Conservation (phyloP, 2,888 invertebrate species). For the Melieria crassipennis region DNA sequence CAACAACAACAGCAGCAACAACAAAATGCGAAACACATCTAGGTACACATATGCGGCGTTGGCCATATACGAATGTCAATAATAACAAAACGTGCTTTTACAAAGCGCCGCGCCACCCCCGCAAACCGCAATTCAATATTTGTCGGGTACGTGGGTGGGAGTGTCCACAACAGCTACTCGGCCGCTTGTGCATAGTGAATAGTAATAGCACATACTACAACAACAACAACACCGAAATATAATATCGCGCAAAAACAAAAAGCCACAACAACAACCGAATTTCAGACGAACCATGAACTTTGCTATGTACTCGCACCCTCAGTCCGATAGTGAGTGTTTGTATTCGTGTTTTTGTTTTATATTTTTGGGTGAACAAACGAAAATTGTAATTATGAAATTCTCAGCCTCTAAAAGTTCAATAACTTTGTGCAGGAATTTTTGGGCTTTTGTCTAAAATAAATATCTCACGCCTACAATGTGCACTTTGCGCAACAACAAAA, state of each 20-base stretch:
- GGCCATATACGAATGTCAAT: conserved; percentile 22
- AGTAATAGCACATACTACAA: not conserved
- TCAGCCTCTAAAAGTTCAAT: conserved; percentile 29
- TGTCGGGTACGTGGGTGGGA: conserved; percentile 20
- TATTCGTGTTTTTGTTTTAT: not conserved
- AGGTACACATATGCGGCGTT: not conserved
- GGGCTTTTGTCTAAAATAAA: not conserved
- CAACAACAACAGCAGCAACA: conserved; percentile 1
- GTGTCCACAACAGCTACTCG: conserved; percentile 16
- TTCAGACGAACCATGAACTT: conserved; percentile 26
- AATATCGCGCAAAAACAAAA: not conserved
- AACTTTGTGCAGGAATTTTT: not conserved
- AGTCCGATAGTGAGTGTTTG: conserved; percentile 11
- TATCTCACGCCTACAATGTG: not conserved
- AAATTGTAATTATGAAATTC: conserved; percentile 21
- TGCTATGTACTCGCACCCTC: conserved; percentile 1
- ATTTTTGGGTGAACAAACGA: not conserved
- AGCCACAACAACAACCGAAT: not conserved
- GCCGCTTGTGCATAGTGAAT: not conserved
- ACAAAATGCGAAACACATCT: not conserved
- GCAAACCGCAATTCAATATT: not conserved
- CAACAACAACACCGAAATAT: not conserved
- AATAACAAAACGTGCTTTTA: conserved; percentile 23
- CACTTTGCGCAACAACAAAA: not conserved
- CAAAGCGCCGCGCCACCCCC: conserved; percentile 14